Percentiles rank a stretch among this genome's conserved stretches.
These are phyloP conservation scores for Maconellicoccus hirsutus DNA, from an alignment of 1,140 invertebrate species.

Conservation along the genomic window DNA sequence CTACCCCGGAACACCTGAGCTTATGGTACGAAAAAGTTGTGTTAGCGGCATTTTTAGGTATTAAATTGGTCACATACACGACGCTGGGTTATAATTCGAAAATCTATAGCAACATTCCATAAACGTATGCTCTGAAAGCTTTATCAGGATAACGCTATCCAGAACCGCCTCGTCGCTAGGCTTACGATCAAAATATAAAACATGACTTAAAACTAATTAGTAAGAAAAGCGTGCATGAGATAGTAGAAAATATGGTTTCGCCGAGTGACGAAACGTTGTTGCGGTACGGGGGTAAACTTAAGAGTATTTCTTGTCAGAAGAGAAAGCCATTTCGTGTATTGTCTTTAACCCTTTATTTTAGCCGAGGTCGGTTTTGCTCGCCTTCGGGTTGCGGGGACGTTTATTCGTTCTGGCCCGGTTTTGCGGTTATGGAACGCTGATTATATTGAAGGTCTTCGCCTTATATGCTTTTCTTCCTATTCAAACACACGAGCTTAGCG, in stretches of 20 bases:
- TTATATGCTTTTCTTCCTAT: slow-evolving; percentile 15
- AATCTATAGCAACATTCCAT: background rate
- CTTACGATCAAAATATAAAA: background rate
- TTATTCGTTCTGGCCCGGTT: slow-evolving; percentile 21
- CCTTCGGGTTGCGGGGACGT: slow-evolving; percentile 5
- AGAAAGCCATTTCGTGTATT: slow-evolving; percentile 22
- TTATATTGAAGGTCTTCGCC: slow-evolving; percentile 20
- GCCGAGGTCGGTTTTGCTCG: slow-evolving; percentile 12
- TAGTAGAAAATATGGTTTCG: background rate
- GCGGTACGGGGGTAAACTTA: slow-evolving; percentile 1
- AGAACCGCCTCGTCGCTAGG: background rate
- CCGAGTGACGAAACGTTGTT: background rate
- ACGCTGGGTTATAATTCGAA: too few relatives aligned
- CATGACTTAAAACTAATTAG: slow-evolving; percentile 1
- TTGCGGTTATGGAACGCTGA: slow-evolving; percentile 21
- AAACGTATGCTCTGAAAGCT: too few relatives aligned
- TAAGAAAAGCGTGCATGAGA: slow-evolving; percentile 7
- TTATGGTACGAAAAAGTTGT: too few relatives aligned
- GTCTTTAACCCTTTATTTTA: slow-evolving; percentile 14
- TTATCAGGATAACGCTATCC: too few relatives aligned
- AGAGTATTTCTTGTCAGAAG: slow-evolving; percentile 16
- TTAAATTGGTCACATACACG: too few relatives aligned
- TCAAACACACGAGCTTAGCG: slow-evolving; percentile 3
- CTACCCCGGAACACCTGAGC: too few relatives aligned
- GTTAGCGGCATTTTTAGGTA: too few relatives aligned